Evolutionary conservation across 2,888 invertebrate species (phyloP).

Genomic region (Athalia rosae): DNA sequence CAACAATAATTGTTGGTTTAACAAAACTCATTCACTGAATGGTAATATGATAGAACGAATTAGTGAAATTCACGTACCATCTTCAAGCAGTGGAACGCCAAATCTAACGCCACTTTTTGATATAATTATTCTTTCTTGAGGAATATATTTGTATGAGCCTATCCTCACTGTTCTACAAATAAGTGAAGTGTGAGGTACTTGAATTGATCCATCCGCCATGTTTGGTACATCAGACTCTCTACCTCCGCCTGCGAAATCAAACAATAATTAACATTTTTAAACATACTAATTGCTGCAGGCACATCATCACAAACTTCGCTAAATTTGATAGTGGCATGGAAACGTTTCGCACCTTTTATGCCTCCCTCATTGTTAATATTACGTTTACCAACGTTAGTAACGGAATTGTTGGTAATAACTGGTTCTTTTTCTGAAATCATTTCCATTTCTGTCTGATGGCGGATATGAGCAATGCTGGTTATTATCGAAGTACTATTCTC

Average conservation of each 20-base stretch:
- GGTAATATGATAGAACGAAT: constrained; percentile 9
- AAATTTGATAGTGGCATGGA: not conserved
- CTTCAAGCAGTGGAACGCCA: constrained; percentile 72
- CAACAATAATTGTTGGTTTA: constrained; percentile 14
- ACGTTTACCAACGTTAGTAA: constrained; percentile 48
- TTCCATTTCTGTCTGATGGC: constrained; percentile 54
- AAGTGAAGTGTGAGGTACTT: constrained; percentile 77
- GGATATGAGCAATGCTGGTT: constrained; percentile 49
- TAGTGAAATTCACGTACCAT: constrained; percentile 61
- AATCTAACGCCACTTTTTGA: constrained; percentile 73
- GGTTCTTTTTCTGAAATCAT: constrained; percentile 71
- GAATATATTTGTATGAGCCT: constrained; percentile 88
- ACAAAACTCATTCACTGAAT: not conserved
- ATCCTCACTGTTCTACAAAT: constrained; percentile 87
- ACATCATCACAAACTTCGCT: too few relatives aligned
- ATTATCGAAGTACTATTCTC: constrained; percentile 52
- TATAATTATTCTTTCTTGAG: constrained; percentile 81
- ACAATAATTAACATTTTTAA: not conserved
- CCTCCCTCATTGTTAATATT: constrained; percentile 49
- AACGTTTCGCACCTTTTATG: constrained; percentile 48
- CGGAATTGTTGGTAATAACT: constrained; percentile 66
- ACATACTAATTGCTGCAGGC: too few relatives aligned
- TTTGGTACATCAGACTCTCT: constrained; percentile 72
- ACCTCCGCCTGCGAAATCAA: constrained; percentile 74
- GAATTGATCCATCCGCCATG: constrained; percentile 71